A percentile compares a stretch with the other conserved stretches of the same genome.
phyloP scores from a whole-genome alignment of 2,888 invertebrate genomes.

The Caenorhabditis doughertyi region DNA sequence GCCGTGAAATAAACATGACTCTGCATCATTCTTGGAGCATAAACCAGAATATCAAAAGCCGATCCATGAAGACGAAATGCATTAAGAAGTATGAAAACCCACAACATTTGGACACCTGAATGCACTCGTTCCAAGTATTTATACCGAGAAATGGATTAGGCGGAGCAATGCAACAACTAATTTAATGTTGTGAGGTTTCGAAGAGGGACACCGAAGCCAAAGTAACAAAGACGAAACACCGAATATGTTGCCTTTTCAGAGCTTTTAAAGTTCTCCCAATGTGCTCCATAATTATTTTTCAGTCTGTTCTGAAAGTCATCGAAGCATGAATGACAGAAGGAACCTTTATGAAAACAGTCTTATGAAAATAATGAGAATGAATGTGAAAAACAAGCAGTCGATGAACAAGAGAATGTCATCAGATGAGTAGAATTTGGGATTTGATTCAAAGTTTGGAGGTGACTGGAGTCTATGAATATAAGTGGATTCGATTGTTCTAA shows the following conservation, averaged over 20 bases:
- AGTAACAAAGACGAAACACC: slow-evolving; percentile 9
- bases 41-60: slow-evolving; percentile 63
- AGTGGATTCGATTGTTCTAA: slow-evolving; percentile 33
- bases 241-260: not conserved
- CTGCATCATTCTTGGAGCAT: slow-evolving; percentile 69
- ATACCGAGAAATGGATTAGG: slow-evolving; percentile 43
- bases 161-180: slow-evolving; percentile 25
- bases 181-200: slow-evolving; percentile 40
- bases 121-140: slow-evolving; percentile 26
- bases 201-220: slow-evolving; percentile 8
- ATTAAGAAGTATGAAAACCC: slow-evolving; percentile 2
- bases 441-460: slow-evolving; percentile 35
- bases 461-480: not conserved
- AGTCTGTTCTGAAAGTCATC: slow-evolving; percentile 6
- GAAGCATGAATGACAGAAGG: slow-evolving; percentile 11
- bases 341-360: slow-evolving; percentile 16
- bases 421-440: slow-evolving; percentile 12
- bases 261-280: slow-evolving; percentile 9
- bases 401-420: slow-evolving; percentile 9
- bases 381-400: not conserved
- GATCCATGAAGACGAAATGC: not conserved
- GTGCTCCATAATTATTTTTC: slow-evolving; percentile 29
- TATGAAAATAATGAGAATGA: slow-evolving; percentile 7
- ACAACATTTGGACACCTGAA: slow-evolving; percentile 35
- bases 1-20: slow-evolving; percentile 72